phyloP scores from a whole-genome alignment of 2,888 invertebrate genomes.

The Diplolepis rosae region DNA sequence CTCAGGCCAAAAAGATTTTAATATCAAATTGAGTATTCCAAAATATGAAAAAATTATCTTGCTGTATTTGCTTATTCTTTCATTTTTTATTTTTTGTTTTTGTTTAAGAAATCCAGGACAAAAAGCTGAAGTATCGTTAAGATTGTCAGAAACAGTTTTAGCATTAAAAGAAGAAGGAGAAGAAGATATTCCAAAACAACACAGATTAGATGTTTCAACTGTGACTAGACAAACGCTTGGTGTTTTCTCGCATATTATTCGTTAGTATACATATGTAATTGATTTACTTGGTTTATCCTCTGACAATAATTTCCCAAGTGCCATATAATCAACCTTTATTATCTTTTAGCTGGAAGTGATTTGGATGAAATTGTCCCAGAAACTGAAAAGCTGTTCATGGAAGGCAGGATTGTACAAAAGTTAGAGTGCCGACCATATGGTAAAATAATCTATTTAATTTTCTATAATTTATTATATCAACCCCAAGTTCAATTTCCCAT shows the following conservation, averaged over 20 bases:
- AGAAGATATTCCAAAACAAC: conserved; percentile 91
- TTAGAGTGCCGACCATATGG: conserved; percentile 93
- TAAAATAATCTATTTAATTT: conserved; percentile 44
- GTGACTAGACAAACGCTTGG: conserved; percentile 94
- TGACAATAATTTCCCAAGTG: neutral
- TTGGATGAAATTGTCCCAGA: conserved; percentile 83
- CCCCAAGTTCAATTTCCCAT: too few species aligned
- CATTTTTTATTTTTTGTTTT: too few species aligned
- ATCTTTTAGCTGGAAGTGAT: conserved; percentile 75
- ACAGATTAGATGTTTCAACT: conserved; percentile 92
- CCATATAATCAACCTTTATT: neutral
- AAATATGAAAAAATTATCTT: too few species aligned
- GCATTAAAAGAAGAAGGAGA: conserved; percentile 86
- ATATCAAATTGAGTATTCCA: too few species aligned
- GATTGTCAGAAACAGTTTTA: conserved; percentile 86
- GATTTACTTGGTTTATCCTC: neutral
- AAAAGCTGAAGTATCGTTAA: conserved; percentile 90
- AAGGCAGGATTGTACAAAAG: conserved; percentile 96
- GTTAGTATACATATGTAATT: conserved; percentile 75
- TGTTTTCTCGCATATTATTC: conserved; percentile 90
- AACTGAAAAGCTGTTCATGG: conserved; percentile 89
- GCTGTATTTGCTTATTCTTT: too few species aligned
- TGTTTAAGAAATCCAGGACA: conserved; percentile 79
- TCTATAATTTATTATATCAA: too few species aligned
- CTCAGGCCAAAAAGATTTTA: too few species aligned